Evolutionary conservation across 2,888 invertebrate species (phyloP), one percentile per base, ranked within the genome.

Genomic region (Zaprionus obscuricornis): DNA sequence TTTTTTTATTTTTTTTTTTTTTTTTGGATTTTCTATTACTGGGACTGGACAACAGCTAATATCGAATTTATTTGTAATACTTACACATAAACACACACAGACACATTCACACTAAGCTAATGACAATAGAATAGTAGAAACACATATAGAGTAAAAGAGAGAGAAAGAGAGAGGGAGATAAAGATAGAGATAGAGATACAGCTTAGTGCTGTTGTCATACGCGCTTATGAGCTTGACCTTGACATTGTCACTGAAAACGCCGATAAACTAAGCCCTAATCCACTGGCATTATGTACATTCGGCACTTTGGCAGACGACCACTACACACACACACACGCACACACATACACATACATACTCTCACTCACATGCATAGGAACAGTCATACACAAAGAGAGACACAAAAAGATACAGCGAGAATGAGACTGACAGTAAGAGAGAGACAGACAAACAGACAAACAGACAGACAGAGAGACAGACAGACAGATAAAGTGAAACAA

Each of bases 201-300:
- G 13, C 60, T 69, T 67, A 70, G 66, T 52, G 39, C 49, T 70
- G 76, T 76, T 78, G 84, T 83, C 79, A 74, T 69, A 75, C 57
- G 75, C 78, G 83, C 72, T 84, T 79, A 84, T 84, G 74, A 74
- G 78, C 85, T 81, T 82, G 79, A 85, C 79, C 79, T 81, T 85
- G 79, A 82, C 85, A 81, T 77, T 81, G 85, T 59, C 85, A 74
- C 56, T 84, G 72, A 66, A 81, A 82, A 65, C 73, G 75, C 83
- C 78, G 79, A 81, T 85, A 82, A 81, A 85, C 85, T 85, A 82
- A 74, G 82, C 66, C 60, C 66, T 85, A 81, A 81, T 82, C 85
- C 79, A 78, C 64, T 82, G 69, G 85, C 70, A 77, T 84, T 79
- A 79, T 84, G 72, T 79, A 84, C 77, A 84, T 84, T 84, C 74